Evolutionary conservation across 2,113 vertebrate genomes (phyloP).

Genomic region (Cyprinodon brontotheroides): DNA sequence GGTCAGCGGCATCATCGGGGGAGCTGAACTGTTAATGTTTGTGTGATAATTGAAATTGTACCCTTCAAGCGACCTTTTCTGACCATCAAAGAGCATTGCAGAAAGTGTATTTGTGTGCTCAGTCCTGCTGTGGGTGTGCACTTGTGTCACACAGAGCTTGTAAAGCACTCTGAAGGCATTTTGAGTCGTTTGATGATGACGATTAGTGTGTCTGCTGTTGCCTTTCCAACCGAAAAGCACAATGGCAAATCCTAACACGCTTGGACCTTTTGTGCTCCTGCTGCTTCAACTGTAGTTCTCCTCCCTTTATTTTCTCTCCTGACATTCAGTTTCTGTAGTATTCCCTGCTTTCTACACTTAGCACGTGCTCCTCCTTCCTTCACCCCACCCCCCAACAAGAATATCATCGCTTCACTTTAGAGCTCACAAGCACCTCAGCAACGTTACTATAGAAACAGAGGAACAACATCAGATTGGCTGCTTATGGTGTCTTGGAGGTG

Average conservation of each 20-base stretch:
- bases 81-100: constrained; percentile 1
- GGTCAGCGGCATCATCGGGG: constrained; percentile 51
- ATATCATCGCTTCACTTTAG: constrained; percentile 72
- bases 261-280: constrained; percentile 23
- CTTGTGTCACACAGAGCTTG: constrained; percentile 4
- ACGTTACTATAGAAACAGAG: constrained; percentile 88
- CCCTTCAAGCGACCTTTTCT: constrained; percentile 59
- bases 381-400: constrained; percentile 56
- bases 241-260: constrained; percentile 20
- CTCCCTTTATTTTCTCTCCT: constrained; percentile 18
- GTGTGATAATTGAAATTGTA: constrained; percentile 48
- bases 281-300: constrained; percentile 27
- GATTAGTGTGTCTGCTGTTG: constrained; percentile 26
- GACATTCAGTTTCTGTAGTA: constrained; percentile 43
- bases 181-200: constrained; percentile 22
- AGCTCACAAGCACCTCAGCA: constrained; percentile 77
- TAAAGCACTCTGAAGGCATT: constrained; percentile 2
- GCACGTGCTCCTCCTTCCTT: constrained; percentile 61
- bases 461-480: constrained; percentile 82
- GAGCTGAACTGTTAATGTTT: constrained; percentile 46
- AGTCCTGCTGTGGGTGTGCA: background rate
- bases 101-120: constrained; percentile 1
- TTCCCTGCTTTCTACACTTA: constrained; percentile 43
- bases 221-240: constrained; percentile 18
- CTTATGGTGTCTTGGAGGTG: constrained; percentile 47